Percentiles rank a stretch among this genome's conserved stretches.
phyloP scores from a whole-genome alignment of 2,888 invertebrate species.

The Drosophila mulleri region DNA sequence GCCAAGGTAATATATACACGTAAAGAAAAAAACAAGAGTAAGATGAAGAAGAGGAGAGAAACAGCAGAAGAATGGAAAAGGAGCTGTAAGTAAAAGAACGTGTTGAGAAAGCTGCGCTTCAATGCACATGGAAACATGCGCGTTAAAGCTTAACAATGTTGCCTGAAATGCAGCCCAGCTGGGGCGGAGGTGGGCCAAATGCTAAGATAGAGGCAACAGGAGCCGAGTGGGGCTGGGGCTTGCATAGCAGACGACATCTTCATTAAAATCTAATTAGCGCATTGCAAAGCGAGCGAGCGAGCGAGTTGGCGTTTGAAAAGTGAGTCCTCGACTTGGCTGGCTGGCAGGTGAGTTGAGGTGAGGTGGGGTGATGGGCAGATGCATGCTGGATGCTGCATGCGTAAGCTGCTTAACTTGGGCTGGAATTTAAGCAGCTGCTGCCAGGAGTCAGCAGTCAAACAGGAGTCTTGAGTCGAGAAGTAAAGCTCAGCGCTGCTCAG shows the following conservation, averaged over 20 bases:
- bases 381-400: constrained; percentile 45
- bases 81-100: constrained; percentile 17
- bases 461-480: constrained; percentile 2
- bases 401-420: constrained; percentile 75
- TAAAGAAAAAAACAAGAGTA: neutral
- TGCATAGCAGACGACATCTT: constrained; percentile 74
- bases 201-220: neutral
- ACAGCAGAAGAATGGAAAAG: neutral
- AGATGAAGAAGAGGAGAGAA: neutral
- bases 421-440: constrained; percentile 59
- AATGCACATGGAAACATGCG: constrained; percentile 65
- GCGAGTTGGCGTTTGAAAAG: constrained; percentile 27
- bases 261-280: constrained; percentile 84
- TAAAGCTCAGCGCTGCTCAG: constrained; percentile 34
- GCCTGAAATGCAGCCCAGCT: constrained; percentile 26
- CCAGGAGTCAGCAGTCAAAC: constrained; percentile 44
- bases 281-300: constrained; percentile 49
- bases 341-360: constrained; percentile 21
- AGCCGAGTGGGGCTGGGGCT: neutral
- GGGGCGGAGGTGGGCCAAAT: neutral
- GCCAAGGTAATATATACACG: neutral
- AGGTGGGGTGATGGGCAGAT: constrained; percentile 12
- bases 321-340: constrained; percentile 42
- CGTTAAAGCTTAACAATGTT: constrained; percentile 65
- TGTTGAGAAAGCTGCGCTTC: constrained; percentile 52